phyloP scores from a whole-genome alignment of 2,888 invertebrate species.

The Sarcophaga variegata region DNA sequence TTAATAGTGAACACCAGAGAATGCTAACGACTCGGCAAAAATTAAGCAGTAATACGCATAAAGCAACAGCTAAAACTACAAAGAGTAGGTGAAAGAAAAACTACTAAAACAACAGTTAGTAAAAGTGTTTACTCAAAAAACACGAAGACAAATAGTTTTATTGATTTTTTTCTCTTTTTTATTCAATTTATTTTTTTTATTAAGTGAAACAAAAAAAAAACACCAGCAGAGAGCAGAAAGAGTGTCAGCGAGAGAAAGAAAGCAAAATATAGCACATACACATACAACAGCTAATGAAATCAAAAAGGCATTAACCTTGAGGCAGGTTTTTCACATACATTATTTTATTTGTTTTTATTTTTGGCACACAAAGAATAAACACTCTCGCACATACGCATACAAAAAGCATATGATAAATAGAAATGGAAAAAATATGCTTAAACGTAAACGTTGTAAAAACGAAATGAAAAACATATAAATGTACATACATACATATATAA shows the following conservation, averaged over 20 bases:
- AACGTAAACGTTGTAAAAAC: conserved; percentile 13
- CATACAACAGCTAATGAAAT: conserved; percentile 35
- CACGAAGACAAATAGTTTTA: too few species aligned
- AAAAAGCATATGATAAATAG: conserved; percentile 9
- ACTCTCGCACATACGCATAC: neutral
- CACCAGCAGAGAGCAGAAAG: too few species aligned
- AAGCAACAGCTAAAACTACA: conserved; percentile 10
- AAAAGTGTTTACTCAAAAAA: conserved; percentile 31
- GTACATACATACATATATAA: conserved; percentile 3
- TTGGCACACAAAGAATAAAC: conserved; percentile 23
- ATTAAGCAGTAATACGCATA: too few species aligned
- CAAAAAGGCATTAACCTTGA: conserved; percentile 57
- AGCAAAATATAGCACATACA: neutral
- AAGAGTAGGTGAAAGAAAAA: neutral
- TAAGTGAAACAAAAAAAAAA: too few species aligned
- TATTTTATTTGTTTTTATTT: conserved; percentile 8
- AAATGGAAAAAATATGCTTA: neutral
- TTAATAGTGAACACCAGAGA: too few species aligned
- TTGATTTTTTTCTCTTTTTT: too few species aligned
- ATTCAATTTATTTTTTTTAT: too few species aligned
- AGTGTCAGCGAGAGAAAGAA: conserved; percentile 22
- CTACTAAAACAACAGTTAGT: neutral
- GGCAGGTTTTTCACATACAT: conserved; percentile 54
- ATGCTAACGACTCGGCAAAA: too few species aligned
- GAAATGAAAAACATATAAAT: neutral